Base-by-base conservation (phyloP, 92 coral and sea anemone species). In the Heliopora coerulea region DNA sequence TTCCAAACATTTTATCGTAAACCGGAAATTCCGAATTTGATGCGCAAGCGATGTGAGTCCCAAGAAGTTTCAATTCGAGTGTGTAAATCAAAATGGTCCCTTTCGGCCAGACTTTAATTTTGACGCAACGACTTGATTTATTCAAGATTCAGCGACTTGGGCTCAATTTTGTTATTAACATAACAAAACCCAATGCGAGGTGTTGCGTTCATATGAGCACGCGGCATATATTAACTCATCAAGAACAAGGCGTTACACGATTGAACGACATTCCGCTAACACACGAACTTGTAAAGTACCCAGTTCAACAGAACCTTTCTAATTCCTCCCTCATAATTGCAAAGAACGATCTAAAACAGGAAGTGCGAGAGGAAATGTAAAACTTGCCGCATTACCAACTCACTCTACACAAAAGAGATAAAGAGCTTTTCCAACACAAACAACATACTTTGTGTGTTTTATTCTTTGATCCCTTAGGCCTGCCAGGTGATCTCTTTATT, bases 401-500 rank as follows among this genome's bases (percentile, higher is more conserved):
- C 27, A 66, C 20, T 66, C 10, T 41, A 34, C 29, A 5, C 50
- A 26, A 40, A 9, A 62, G 20, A 17, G 34, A 32, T 40, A n/a
- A 30, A 13, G 19, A 18, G 49, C 44, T 32, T 62, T 28, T 9
- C 20, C 1, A 54, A 19, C 14, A 37, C 31, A 32, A 56, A 64
- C 48, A 6, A 27, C 80, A 18, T 86, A 91, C 97, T 87, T 89
- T 87, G 0, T 96, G 91, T 58, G 88, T 80, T 78, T 92, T 92
- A 78, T 92, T 92, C 65, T 89, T 92, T 12, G 96, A 89, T 66
- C 97, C 97, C 81, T 87, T 92, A 0, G 97, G 97, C 31, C 97
- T 65, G 5, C 97, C 97, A 80, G 96, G 86, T 52, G 87, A 86
- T 56, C 92, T 73, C 62, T 92, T 89, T 18, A 83, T 79, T 32